Percentiles rank a stretch among this genome's conserved stretches.
Evolutionary conservation across 2,888 invertebrate species (phyloP).

Genomic region (Tribolium freemani): DNA sequence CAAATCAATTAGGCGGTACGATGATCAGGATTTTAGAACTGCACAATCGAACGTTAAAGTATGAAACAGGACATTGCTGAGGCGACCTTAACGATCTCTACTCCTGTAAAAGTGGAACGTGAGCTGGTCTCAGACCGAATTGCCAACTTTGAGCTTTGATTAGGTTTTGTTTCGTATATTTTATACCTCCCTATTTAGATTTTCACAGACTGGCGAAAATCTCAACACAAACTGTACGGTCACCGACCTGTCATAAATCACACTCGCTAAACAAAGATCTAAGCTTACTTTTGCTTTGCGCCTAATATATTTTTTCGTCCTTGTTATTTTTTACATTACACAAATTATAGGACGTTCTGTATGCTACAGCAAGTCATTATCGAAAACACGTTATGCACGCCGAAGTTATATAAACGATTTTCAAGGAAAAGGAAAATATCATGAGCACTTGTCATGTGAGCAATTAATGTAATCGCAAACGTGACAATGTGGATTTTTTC

Average conservation of each 20-base stretch:
- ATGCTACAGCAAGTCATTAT: neutral
- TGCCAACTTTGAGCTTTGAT: constrained; percentile 36
- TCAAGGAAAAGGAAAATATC: neutral
- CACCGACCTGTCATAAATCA: neutral
- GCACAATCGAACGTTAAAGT: constrained; percentile 33
- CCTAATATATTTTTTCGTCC: neutral
- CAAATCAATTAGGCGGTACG: constrained; percentile 21
- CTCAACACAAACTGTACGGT: neutral
- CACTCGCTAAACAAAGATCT: neutral
- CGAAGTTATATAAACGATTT: neutral
- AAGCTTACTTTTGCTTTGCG: neutral
- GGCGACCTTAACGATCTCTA: constrained; percentile 32
- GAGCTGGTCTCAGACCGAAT: constrained; percentile 12
- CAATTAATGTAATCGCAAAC: neutral
- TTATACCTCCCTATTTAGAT: neutral
- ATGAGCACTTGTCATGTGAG: neutral
- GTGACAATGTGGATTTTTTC: neutral
- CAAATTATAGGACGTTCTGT: neutral
- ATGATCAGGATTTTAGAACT: constrained; percentile 16
- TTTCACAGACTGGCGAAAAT: neutral
- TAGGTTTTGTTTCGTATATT: constrained; percentile 35
- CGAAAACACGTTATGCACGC: neutral
- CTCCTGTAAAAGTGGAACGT: constrained; percentile 41
- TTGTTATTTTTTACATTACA: neutral
- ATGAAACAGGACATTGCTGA: constrained; percentile 32